Evolutionary conservation across 2,888 invertebrate species (phyloP), one percentile per base, ranked within the genome.

Genomic region (Drosophila falleni): DNA sequence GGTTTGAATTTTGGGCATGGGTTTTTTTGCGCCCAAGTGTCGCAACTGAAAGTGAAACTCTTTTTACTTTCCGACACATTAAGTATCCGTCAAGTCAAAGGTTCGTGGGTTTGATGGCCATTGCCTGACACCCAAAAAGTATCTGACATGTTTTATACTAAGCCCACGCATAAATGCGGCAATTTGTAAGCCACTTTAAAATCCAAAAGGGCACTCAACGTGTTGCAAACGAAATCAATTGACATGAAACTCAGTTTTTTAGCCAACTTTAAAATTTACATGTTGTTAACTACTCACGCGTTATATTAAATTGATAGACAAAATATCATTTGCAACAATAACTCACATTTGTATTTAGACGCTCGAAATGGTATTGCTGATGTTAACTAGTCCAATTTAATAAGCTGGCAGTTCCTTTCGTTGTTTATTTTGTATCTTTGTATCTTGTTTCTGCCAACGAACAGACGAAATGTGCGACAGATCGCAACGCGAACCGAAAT

Each of bases 401-500:
- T 1, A 16, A 16, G 1, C 13, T n/a, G 42, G 75, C 31, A 39
- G 64, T 39, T 71, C 53, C 76, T 66, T 64, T 23, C 61, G 46
- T 16, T 26, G 68, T 68, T 58, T 67, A 51, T 58, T 41, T 72
- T 53, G 49, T 68, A 53, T 47, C n/a, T 65, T 50, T 59, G 33
- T 65, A 49, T 37, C 59, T 78, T 58, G 59, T 78, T 53, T 69
- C 33, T 70, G 42, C 44, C 44, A 64, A 33, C 59, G 74, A 69
- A 74, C 65, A 62, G 70, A 73, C 76, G 23, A 70, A 83, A 78
- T 69, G 81, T 78, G 90, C 91, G 89, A 89, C 91, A 91, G 90
- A 87, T 91, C 91, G 84, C 89, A 80, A 78, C 89, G 87, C 91
- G 90, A 82, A 91, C 91, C 91, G 90, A 90, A 89, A 86, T 88